A percentile compares a stretch with the other conserved stretches of the same genome.
Conservation (phyloP, 2,888 invertebrate genomes). For the Apotomis betuletana region DNA sequence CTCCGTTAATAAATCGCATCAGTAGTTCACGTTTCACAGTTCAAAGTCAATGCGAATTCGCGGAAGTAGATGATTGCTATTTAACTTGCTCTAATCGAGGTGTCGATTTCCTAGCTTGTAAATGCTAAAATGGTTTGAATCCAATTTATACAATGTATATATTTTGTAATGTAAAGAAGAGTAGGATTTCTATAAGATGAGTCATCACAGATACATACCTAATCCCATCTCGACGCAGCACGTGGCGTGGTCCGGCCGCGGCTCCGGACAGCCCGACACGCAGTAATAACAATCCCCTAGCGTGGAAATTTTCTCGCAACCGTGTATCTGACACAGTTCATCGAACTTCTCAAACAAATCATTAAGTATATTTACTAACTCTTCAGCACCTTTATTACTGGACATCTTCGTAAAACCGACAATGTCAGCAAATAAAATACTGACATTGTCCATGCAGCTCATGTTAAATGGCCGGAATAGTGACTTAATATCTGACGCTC, state of each 20-base stretch:
- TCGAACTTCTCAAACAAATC: conserved; percentile 98
- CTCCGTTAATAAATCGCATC: neutral
- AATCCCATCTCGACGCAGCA: conserved; percentile 99
- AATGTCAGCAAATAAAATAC: conserved; percentile 98
- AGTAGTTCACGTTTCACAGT: neutral
- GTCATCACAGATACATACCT: conserved; percentile 73
- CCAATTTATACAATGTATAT: no score
- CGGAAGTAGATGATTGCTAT: neutral
- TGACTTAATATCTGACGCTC: conserved; percentile 88
- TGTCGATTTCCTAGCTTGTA: no score
- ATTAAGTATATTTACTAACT: conserved; percentile 96
- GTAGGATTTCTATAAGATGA: neutral
- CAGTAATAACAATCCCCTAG: conserved; percentile 97
- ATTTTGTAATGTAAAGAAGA: neutral
- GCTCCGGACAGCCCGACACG: conserved; percentile 97
- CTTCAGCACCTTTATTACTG: conserved; percentile 97
- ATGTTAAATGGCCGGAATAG: conserved; percentile 98
- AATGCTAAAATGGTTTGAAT: no score
- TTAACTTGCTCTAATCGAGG: neutral
- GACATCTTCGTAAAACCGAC: conserved; percentile 99
- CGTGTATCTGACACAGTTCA: conserved; percentile 92
- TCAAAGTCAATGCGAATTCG: neutral
- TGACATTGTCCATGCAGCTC: conserved; percentile 98
- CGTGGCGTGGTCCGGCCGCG: conserved; percentile 94
- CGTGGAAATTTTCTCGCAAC: conserved; percentile 98